Base-by-base conservation (phyloP, 30 jellyfish, hydroid and myxozoan genomes). In the Chironex yamaguchii region DNA sequence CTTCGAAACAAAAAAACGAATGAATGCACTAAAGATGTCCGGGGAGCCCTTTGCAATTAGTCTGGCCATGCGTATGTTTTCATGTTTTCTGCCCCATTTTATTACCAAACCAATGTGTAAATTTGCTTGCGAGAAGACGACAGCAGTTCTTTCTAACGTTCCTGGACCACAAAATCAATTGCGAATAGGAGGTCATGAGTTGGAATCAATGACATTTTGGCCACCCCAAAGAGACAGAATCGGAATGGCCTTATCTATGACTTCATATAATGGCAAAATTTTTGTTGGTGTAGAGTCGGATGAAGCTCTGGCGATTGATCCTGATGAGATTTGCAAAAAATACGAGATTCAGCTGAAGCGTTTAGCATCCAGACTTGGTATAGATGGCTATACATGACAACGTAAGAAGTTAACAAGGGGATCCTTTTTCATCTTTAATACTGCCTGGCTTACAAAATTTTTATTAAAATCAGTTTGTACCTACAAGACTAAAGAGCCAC, bases 211-310 rank as follows among this genome's bases (percentile, higher is more conserved):
- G 50, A 78, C 88, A 0, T 91, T 91, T 75, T 91, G 98, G 98
- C 97, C 98, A 65, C 98, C 98, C 48, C 98, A 62, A 51, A 49
- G 91, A 4, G 94, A 80, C 83, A 85, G 79, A 85, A 88, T 73
- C 12, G 98, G 94, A 62, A 29, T 91, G 66, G 87, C 96, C 1
- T 65, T 91, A 31, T 91, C 98, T 21, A 62, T 91, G 33, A 84
- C 81, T 3, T 62, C 92, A 25, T 88, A 91, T 66, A 85, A 79
- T 21, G 84, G 81, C 52, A 29, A 76, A 33, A 52, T 91, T 29
- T 24, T 76, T 25, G 62, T 91, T 23, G 98, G 98, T 21, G 88
- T 91, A 29, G 82, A 65, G 52, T 70, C 87, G 28, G 98, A 91
- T 62, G 84, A 32, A 1, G 92, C 75, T 6, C 25, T 90, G 25